Evolutionary conservation across 2,888 invertebrate species (phyloP), one percentile per base, ranked within the genome.

Genomic region (Acanthosepion lycidas): DNA sequence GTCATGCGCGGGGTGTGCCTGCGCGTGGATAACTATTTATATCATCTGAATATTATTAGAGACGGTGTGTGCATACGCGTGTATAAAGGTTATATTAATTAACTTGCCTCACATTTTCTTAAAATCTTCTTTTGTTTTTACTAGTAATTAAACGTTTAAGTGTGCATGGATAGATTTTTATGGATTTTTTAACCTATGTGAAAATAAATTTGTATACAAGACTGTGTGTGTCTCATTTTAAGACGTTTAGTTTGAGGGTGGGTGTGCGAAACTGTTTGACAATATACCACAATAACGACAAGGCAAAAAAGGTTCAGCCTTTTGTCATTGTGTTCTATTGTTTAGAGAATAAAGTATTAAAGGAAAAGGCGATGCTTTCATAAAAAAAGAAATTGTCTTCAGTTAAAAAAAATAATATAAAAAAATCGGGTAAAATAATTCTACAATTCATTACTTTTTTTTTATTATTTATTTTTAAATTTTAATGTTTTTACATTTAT

Each of bases 1-100:
- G 78, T 78, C 78, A 78, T n/a, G 78, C 78, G 78, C 78, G 78
- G n/a, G 59, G n/a, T 78, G 78, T 78, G n/a, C 78, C 78, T n/a
- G n/a, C n/a, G n/a, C 78, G 78, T 78, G 78, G 78, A 33, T 78
- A 9, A n/a, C 78, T 78, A 78, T 78, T 78, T 78, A 78, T 78
- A 78, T 15, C 5, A 33, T 9, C 33, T 6, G n/a, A n/a, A 15
- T n/a, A 78, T n/a, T 78, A 78, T 78, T n/a, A 78, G 78, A 18
- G 78, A n/a, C 78, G 12, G 12, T 78, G n/a, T 12, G n/a, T 33
- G 78, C 26, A n/a, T n/a, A 33, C n/a, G n/a, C 12, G 78, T 23
- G 33, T n/a, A n/a, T 33, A 33, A 78, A 78, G 78, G n/a, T 78
- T 78, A 78, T 5, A 59, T 3, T 20, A 59, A 59, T 59, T 23